Conservation (phyloP, 35 echinoderm and acorn worm species). For the Amphiura filiformis region DNA sequence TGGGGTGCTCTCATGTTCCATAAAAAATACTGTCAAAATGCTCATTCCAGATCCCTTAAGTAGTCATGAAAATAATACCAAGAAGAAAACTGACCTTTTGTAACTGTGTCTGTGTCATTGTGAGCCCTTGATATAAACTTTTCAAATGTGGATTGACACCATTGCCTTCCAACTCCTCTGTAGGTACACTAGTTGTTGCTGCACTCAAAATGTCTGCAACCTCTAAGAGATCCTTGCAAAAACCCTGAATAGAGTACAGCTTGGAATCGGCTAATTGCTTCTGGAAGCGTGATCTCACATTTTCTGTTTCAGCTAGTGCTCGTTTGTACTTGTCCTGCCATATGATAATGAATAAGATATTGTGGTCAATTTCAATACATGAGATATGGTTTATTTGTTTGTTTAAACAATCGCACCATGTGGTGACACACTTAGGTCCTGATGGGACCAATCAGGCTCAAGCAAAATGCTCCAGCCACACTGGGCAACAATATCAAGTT, state of each 20-base stretch:
- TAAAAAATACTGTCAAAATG: too few species aligned
- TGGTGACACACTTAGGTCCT: too few species aligned
- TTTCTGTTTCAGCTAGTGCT: constrained; percentile 91
- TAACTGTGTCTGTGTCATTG: constrained; percentile 90
- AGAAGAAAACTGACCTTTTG: constrained; percentile 73
- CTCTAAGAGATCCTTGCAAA: constrained; percentile 94
- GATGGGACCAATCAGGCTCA: not conserved
- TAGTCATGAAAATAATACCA: too few species aligned
- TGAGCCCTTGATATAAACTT: constrained; percentile 71
- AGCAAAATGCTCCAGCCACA: not conserved
- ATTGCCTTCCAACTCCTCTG: constrained; percentile 47
- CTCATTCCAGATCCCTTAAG: too few species aligned
- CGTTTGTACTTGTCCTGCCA: constrained; percentile 96
- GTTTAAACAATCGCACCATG: too few species aligned
- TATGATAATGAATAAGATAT: not conserved
- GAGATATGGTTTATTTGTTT: not conserved
- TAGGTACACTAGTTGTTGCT: constrained; percentile 86
- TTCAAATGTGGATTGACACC: constrained; percentile 72
- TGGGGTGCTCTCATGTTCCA: too few species aligned
- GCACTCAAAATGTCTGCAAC: constrained; percentile 73
- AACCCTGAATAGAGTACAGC: constrained; percentile 79
- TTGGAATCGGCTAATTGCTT: constrained; percentile 83
- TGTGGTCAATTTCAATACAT: not conserved
- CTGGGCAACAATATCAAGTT: not conserved
- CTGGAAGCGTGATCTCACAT: constrained; percentile 68